Evolutionary conservation across 1,140 invertebrate genomes (phyloP).

Genomic region (Drosophila chauvacae): DNA sequence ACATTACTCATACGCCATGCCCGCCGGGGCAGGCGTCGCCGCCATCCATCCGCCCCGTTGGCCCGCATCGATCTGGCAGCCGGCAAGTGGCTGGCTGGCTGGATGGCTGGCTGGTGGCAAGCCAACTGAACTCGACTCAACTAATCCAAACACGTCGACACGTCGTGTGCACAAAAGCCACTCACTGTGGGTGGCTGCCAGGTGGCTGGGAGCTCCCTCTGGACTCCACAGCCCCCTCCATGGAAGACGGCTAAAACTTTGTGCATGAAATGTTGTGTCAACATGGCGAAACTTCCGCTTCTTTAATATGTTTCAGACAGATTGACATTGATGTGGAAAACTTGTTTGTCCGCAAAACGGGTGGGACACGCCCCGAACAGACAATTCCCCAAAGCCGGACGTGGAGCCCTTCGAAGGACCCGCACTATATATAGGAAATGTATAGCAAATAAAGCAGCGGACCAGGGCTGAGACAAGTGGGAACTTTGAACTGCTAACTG

Average conservation of each 20-base stretch:
- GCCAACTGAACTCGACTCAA: conserved; percentile 47
- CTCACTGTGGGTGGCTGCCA: conserved; percentile 49
- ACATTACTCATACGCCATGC: conserved; percentile 52
- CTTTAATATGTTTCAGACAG: conserved; percentile 84
- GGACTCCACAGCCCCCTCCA: background rate
- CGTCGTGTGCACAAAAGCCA: conserved; percentile 72
- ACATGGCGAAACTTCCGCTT: conserved; percentile 80
- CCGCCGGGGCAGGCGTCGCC: background rate
- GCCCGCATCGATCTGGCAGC: conserved; percentile 45
- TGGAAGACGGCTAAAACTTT: conserved; percentile 60
- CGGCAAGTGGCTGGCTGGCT: conserved; percentile 37
- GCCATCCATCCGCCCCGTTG: conserved; percentile 11
- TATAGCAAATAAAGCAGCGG: conserved; percentile 47
- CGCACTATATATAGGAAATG: conserved; percentile 20
- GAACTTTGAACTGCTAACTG: conserved; percentile 53
- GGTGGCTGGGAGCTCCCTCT: conserved; percentile 14
- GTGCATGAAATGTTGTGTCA: conserved; percentile 80
- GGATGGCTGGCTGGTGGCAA: conserved; percentile 19
- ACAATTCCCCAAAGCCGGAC: conserved; percentile 44
- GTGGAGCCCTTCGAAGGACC: conserved; percentile 9
- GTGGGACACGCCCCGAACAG: conserved; percentile 45
- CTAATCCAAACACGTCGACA: conserved; percentile 73
- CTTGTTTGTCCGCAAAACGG: conserved; percentile 75
- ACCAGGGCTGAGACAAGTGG: conserved; percentile 32
- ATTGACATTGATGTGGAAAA: conserved; percentile 84